phyloP scores from a whole-genome alignment of 1,140 invertebrate species.

The Euglossa dilemma region DNA sequence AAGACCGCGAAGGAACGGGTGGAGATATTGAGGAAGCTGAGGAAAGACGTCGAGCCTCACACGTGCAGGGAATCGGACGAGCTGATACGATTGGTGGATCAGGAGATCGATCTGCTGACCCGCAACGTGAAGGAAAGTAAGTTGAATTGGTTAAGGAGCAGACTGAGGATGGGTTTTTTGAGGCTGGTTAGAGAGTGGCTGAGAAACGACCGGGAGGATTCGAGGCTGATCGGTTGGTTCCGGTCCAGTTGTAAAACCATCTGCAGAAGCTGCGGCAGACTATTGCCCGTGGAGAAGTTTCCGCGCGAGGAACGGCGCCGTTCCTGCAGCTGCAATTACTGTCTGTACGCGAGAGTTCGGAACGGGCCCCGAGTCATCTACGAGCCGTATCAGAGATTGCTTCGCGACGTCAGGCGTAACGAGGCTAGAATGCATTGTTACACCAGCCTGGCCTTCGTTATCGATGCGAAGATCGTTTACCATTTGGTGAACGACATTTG shows the following conservation, averaged over 20 bases:
- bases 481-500: constrained; percentile 86
- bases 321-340: constrained; percentile 61
- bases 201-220: constrained; percentile 22
- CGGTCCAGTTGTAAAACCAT: constrained; percentile 20
- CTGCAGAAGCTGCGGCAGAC: constrained; percentile 60
- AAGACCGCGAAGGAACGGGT: constrained; percentile 81
- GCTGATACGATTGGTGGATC: constrained; percentile 84
- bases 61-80: constrained; percentile 83
- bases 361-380: constrained; percentile 60
- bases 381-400: constrained; percentile 84
- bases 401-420: constrained; percentile 84
- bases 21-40: constrained; percentile 82
- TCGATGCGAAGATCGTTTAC: constrained; percentile 85
- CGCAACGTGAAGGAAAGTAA: constrained; percentile 81
- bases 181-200: constrained; percentile 60
- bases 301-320: constrained; percentile 14
- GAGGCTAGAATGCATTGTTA: constrained; percentile 81
- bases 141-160: constrained; percentile 84
- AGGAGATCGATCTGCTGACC: constrained; percentile 84
- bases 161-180: constrained; percentile 75
- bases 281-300: constrained; percentile 52
- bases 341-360: constrained; percentile 46
- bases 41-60: constrained; percentile 81
- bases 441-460: constrained; percentile 83
- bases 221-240: neutral